These are phyloP conservation scores for Drosophila chauvacae DNA, from an alignment of 1,140 invertebrate genomes.

Conservation along the genomic window DNA sequence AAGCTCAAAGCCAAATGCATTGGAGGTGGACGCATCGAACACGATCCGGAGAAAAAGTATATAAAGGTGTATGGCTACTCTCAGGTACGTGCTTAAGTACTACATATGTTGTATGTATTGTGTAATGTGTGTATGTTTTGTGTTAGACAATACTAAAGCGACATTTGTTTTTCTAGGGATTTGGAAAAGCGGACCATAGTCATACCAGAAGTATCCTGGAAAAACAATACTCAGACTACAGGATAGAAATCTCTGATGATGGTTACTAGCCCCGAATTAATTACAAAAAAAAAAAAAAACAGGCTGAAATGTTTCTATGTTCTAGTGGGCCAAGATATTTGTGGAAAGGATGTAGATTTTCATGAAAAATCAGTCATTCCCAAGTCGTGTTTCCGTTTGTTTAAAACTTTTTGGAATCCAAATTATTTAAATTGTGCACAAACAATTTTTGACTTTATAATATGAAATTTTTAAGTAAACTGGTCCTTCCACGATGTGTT, in stretches of 20 bases:
- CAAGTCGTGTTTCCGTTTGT: background rate
- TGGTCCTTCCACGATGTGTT: constrained; percentile 2
- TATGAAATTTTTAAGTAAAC: constrained; percentile 13
- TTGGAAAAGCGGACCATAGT: constrained; percentile 80
- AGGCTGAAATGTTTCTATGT: background rate
- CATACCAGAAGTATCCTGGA: constrained; percentile 65
- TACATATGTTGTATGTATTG: too few species aligned
- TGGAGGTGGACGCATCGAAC: constrained; percentile 92
- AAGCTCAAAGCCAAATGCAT: constrained; percentile 89
- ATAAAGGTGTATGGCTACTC: constrained; percentile 92
- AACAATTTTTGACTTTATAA: background rate
- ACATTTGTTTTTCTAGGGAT: constrained; percentile 58
- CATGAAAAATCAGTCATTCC: constrained; percentile 5
- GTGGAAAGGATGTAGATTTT: background rate
- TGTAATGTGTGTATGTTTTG: background rate
- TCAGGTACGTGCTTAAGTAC: constrained; percentile 85
- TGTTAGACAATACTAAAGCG: background rate
- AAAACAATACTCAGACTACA: constrained; percentile 72
- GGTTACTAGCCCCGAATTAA: constrained; percentile 57
- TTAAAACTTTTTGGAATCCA: constrained; percentile 11
- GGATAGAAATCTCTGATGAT: constrained; percentile 81
- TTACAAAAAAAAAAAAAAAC: background rate
- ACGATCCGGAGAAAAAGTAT: constrained; percentile 87
- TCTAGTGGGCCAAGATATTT: constrained; percentile 20
- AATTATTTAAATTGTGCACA: constrained; percentile 20